Evolutionary conservation across 2,797 vertebrate species (phyloP).

Genomic region (Avahi laniger): DNA sequence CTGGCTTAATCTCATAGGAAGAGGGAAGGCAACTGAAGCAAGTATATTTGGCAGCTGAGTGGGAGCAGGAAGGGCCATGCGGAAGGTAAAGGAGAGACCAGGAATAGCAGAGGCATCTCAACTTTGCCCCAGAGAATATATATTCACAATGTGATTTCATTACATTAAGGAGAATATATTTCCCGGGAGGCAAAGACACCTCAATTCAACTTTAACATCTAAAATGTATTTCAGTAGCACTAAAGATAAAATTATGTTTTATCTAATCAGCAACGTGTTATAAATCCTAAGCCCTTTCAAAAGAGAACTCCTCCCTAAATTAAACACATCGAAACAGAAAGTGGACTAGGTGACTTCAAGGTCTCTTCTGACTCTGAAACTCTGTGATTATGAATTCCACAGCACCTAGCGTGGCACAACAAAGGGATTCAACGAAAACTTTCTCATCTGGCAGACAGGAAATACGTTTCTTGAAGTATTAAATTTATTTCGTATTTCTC

Average conservation of each 20-base stretch:
- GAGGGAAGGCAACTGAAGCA: background rate
- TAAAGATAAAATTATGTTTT: constrained; percentile 12
- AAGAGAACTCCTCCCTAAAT: constrained; percentile 3
- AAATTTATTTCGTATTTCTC: background rate
- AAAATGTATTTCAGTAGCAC: background rate
- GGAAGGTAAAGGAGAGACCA: background rate
- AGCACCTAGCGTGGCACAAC: background rate
- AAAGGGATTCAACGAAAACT: background rate
- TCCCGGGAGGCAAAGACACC: background rate
- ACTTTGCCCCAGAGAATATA: background rate
- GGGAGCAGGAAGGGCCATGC: background rate
- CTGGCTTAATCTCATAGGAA: background rate
- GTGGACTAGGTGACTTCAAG: background rate
- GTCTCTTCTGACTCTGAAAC: background rate
- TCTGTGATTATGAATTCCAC: background rate
- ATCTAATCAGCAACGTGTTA: background rate
- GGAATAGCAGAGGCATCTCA: background rate
- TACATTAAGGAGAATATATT: background rate
- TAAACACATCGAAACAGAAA: background rate
- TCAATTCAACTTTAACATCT: background rate
- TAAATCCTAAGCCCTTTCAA: background rate
- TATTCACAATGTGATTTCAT: background rate
- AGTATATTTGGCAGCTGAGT: background rate
- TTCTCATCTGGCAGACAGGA: background rate
- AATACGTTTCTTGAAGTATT: background rate